Conservation (phyloP, 2,888 invertebrate species). For the Ophion slaviceki region DNA sequence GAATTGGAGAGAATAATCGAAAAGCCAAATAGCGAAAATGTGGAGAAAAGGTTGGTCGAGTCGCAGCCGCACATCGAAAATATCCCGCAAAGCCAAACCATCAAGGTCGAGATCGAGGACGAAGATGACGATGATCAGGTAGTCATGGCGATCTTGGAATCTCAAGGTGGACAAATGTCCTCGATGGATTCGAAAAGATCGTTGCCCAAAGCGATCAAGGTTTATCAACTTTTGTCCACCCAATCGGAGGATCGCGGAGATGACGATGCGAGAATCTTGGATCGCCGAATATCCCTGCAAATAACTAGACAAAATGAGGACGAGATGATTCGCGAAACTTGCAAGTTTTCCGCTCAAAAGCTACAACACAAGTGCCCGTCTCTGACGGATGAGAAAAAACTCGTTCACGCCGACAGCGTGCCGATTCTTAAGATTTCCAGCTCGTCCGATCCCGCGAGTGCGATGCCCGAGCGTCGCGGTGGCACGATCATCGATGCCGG, state of each 20-base stretch:
- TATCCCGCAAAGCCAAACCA: background rate
- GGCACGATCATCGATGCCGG: conserved; percentile 6
- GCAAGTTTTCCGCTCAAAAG: background rate
- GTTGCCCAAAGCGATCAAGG: conserved; percentile 73
- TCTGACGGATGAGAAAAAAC: conserved; percentile 57
- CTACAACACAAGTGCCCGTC: background rate
- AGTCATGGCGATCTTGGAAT: conserved; percentile 28
- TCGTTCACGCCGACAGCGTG: conserved; percentile 66
- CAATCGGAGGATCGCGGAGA: conserved; percentile 76
- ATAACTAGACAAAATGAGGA: conserved; percentile 70
- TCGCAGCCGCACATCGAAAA: background rate
- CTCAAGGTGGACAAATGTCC: background rate
- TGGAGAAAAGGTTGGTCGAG: background rate
- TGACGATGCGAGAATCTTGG: conserved; percentile 67
- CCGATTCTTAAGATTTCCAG: conserved; percentile 64
- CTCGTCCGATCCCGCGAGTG: conserved; percentile 7
- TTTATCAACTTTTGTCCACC: conserved; percentile 76
- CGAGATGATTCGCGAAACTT: conserved; percentile 19
- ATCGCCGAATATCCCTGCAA: conserved; percentile 74
- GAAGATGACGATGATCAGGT: conserved; percentile 53
- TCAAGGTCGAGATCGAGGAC: conserved; percentile 22
- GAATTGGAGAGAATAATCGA: conserved; percentile 67
- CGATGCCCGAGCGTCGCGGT: conserved; percentile 14
- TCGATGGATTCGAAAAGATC: conserved; percentile 38
- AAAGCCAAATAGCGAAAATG: conserved; percentile 50